A percentile compares a stretch with the other conserved stretches of the same genome.
phyloP scores from a whole-genome alignment of 2,113 vertebrate species.

The Calyptomena viridis region DNA sequence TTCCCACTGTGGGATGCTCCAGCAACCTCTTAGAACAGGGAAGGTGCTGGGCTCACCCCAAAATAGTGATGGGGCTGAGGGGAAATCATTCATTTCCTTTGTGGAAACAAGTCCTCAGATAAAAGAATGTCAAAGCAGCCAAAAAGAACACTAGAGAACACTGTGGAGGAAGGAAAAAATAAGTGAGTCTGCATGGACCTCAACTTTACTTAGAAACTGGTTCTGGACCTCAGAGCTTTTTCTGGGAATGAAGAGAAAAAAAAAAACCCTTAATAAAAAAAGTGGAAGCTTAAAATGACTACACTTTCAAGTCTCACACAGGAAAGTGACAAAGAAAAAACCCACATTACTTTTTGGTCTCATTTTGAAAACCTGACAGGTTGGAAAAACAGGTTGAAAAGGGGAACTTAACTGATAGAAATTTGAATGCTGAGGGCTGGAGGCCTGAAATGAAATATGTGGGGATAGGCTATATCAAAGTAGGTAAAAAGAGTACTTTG shows the following conservation, averaged over 20 bases:
- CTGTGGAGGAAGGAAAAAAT: not conserved
- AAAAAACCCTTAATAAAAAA: not conserved
- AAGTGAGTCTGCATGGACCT: not conserved
- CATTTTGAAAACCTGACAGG: not conserved
- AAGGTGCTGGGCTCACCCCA: not conserved
- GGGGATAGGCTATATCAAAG: not conserved
- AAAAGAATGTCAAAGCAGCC: not conserved
- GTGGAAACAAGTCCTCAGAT: not conserved
- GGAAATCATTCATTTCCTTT: not conserved
- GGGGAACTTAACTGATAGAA: not conserved
- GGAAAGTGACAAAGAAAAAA: not conserved
- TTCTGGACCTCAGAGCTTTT: not conserved
- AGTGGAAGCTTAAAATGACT: not conserved
- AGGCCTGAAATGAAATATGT: not conserved
- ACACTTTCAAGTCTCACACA: not conserved
- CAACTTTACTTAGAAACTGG: not conserved
- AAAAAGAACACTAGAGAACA: not conserved
- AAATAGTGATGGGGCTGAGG: not conserved
- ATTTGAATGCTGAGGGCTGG: not conserved
- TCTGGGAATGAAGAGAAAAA: not conserved
- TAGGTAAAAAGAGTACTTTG: not conserved
- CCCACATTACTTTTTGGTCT: not conserved
- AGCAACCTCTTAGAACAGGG: not conserved
- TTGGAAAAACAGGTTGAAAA: not conserved
- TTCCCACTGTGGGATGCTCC: not conserved